Base-by-base conservation (phyloP, 2,113 vertebrate genomes). In the Jacana jacana region DNA sequence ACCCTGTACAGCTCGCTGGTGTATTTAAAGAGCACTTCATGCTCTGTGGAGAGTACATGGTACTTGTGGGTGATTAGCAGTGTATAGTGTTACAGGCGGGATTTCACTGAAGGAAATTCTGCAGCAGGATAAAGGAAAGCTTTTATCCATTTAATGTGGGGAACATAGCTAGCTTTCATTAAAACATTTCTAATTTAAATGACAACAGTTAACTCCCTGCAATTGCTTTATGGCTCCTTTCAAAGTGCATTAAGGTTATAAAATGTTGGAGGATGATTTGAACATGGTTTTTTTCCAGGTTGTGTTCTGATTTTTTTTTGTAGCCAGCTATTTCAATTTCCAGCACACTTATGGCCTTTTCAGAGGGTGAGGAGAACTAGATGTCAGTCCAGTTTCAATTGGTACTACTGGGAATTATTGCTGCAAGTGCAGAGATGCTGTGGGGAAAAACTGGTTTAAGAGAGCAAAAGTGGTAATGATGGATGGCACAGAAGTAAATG, bases 51-150 rank as follows among this genome's bases (percentile, higher is more conserved):
- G 68, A 49, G 88, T 61, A 73, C 79, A 10, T 1, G 19, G 64
- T 78, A 84, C 90, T 92, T 1, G 33, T 5, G 1, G 25, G 89
- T 84, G 92, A 84, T 95, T 84, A 89, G 33, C 63, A 13, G 81
- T 0, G 35, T 68, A 10, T 89, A 40, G 61, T 39, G 91, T 94
- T 93, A 89, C 94, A 2, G 89, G 70, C 2, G 22, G 86, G 88
- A 71, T 86, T 88, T 63, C 52, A 22, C 84, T 30, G 63, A n/a
- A 92, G 91, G 83, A 85, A 79, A 89, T 94, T 88, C 87, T 85
- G 7, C 84, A 42, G 91, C 51, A 75, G 63, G 68, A 82, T 28
- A 54, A 92, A 95, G 69, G 35, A 48, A 79, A 89, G 49, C 52
- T 91, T 79, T 93, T 63, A 83, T 37, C 66, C 31, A 9, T 91